phyloP scores from a whole-genome alignment of 2,113 vertebrate genomes.

The Zosterops hypoxanthus region DNA sequence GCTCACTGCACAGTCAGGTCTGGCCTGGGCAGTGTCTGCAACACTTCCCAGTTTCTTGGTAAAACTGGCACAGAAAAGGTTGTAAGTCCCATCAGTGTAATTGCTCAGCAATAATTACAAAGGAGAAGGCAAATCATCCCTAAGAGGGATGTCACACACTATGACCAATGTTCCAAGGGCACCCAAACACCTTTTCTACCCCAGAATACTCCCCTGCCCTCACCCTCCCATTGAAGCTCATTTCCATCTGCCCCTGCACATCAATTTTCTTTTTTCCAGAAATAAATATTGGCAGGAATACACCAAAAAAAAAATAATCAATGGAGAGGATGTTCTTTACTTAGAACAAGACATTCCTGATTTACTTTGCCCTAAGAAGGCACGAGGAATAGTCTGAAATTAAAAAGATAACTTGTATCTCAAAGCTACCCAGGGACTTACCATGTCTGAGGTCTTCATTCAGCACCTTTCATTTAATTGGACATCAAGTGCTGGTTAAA shows the following conservation, averaged over 20 bases:
- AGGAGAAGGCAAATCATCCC: background rate
- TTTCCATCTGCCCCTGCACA: background rate
- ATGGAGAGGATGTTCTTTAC: background rate
- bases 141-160: background rate
- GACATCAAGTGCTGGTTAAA: background rate
- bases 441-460: background rate
- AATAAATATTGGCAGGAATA: background rate
- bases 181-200: background rate
- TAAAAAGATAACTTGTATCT: background rate
- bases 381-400: background rate
- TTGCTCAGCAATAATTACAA: background rate
- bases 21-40: background rate
- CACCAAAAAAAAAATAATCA: background rate
- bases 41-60: background rate
- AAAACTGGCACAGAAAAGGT: background rate
- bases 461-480: background rate
- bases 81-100: rapidly evolving
- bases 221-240: background rate
- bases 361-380: background rate
- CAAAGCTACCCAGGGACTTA: background rate
- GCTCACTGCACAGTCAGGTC: background rate
- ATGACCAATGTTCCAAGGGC: background rate
- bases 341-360: background rate
- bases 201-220: background rate
- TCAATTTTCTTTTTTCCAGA: background rate